Base-by-base conservation (phyloP, 1,140 invertebrate genomes). In the Alviniconcha marisindica region DNA sequence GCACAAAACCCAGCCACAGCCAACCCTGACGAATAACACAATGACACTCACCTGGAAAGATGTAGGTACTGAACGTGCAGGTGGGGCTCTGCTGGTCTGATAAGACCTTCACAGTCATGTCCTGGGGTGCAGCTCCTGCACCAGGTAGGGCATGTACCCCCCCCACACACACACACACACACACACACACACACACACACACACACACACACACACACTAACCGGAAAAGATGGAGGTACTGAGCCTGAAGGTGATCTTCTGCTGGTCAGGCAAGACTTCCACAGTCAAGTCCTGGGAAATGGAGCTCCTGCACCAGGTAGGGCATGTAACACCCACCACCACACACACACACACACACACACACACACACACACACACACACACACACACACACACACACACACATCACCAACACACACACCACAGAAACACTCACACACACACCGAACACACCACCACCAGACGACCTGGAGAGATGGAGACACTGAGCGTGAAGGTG, bases 91-190 rank as follows among this genome's bases (percentile, higher is more conserved):
- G 85, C 18, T 87, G 83, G 3, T 89, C 88, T 5, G 87, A 83
- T 79, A 92, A 84, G 60, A 93, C 89, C 3, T 89, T 66, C 28
- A 91, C 87, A 14, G 87, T 76, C 21, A 94, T 85, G 38, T 91
- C 89, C 84, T 87, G 83, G 10, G 91, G 86, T 88, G 83, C 51
- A 94, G 83, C 73, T 86, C 88, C 82, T 94, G 90, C 24, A 94
- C 92, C 18, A 94, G 85, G n/a, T 91, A 94, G 48, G 93, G 93
- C 94, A n/a, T n/a, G n/a, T n/a, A n/a, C n/a, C n/a, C n/a, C n/a
- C n/a, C n/a, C n/a, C n/a, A n/a, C n/a, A n/a, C n/a, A n/a, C 48
- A 12, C 48, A 12, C 48, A 12, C 48, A 12, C 48, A 12, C 48
- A 12, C 48, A 12, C 48, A 12, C 48, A 12, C 48, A 12, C 48